These are phyloP conservation scores for Epirrhoe alternata DNA, from an alignment of 2,888 invertebrate genomes.

Conservation along the genomic window DNA sequence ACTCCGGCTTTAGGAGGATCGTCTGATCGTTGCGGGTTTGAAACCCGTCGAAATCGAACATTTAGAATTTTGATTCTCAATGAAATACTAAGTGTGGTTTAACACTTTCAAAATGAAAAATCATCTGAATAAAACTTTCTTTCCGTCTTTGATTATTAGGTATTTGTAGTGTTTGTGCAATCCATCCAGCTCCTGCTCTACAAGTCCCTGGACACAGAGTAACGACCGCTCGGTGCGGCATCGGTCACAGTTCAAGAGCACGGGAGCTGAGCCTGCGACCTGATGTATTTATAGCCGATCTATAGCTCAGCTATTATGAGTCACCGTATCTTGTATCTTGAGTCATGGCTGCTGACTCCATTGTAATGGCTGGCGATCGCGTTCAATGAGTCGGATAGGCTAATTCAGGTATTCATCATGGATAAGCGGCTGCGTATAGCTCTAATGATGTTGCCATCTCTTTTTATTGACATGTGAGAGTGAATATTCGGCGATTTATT, in stretches of 20 bases:
- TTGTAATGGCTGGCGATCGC: not conserved
- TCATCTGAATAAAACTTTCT: too few relatives aligned
- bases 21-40: too few relatives aligned
- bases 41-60: too few relatives aligned
- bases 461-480: not conserved
- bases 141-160: too few relatives aligned
- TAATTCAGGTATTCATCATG: not conserved
- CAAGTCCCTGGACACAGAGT: not conserved
- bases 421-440: too few relatives aligned
- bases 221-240: constrained; percentile 3
- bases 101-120: too few relatives aligned
- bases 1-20: too few relatives aligned
- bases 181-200: not conserved
- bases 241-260: constrained; percentile 51
- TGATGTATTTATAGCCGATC: constrained; percentile 17
- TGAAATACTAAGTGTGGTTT: too few relatives aligned
- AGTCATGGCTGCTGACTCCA: not conserved
- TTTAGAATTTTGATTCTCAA: too few relatives aligned
- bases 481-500: too few relatives aligned
- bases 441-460: not conserved
- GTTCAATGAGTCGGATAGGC: not conserved
- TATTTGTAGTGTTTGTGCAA: too few relatives aligned
- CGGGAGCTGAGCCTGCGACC: constrained; percentile 21
- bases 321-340: constrained; percentile 1
- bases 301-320: not conserved